Evolutionary conservation across 2,797 vertebrate genomes (phyloP).

Genomic region (Coilia nasus): DNA sequence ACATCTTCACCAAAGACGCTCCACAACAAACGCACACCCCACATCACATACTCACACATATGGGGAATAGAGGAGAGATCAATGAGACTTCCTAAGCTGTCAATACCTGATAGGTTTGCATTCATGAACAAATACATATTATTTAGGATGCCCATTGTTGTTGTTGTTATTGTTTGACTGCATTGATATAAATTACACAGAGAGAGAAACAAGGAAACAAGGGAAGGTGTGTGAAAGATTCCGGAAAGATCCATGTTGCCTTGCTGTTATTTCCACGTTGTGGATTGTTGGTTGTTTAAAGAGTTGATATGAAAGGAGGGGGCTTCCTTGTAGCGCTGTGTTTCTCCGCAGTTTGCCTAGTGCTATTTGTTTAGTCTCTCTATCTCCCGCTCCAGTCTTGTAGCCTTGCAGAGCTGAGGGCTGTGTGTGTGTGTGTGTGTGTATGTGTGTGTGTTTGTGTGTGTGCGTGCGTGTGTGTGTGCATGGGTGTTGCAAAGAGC

Average conservation of each 20-base stretch:
- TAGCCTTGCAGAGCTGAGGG: neutral
- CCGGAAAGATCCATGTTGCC: neutral
- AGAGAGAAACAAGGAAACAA: neutral
- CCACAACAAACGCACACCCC: neutral
- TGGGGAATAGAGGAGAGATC: neutral
- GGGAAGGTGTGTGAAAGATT: neutral
- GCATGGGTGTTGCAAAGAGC: neutral
- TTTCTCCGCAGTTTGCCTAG: no score
- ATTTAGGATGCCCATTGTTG: neutral
- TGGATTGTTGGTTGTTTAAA: conserved; percentile 1
- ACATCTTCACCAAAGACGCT: conserved; percentile 7
- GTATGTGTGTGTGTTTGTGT: neutral
- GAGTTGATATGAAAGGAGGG: neutral
- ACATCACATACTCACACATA: conserved; percentile 7
- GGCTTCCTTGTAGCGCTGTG: neutral
- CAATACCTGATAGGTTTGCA: neutral
- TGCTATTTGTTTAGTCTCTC: neutral
- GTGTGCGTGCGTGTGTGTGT: neutral
- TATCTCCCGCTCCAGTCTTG: neutral
- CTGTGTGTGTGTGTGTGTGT: neutral
- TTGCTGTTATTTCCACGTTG: neutral
- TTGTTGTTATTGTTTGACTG: neutral
- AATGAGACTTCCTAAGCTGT: neutral
- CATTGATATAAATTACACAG: conserved; percentile 1
- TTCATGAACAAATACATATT: neutral